Conservation (phyloP, 2,113 vertebrate species). For the Herpetotheres cachinnans region DNA sequence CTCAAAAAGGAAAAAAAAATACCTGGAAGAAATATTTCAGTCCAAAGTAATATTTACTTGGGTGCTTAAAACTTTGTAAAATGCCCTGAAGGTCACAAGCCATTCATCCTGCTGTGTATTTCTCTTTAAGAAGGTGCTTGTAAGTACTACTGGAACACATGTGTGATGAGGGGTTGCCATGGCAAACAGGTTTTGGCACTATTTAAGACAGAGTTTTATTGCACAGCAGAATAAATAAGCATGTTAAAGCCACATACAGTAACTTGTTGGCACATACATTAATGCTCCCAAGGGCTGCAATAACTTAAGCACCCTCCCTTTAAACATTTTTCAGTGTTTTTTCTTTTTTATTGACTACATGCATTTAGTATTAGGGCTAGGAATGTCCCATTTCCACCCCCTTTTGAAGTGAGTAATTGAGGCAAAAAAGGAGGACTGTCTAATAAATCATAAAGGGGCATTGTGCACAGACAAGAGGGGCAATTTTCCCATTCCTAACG, state of each 20-base stretch:
- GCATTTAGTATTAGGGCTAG: slow-evolving; percentile 62
- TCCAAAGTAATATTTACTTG: slow-evolving; percentile 38
- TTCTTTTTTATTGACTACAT: slow-evolving; percentile 66
- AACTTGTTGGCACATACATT: slow-evolving; percentile 71
- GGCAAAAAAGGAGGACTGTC: slow-evolving; percentile 7
- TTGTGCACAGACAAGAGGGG: slow-evolving; percentile 7
- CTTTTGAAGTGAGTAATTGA: slow-evolving; percentile 60
- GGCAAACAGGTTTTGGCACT: slow-evolving; percentile 61
- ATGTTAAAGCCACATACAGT: slow-evolving; percentile 65
- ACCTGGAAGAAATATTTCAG: slow-evolving; percentile 9
- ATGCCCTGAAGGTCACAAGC: slow-evolving; percentile 35
- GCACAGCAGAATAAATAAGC: slow-evolving; percentile 64
- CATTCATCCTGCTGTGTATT: slow-evolving; percentile 32
- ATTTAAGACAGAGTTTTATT: slow-evolving; percentile 67
- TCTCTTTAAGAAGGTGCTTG: slow-evolving; percentile 53
- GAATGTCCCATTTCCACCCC: slow-evolving; percentile 61
- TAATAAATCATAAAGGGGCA: slow-evolving; percentile 55
- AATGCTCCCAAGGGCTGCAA: slow-evolving; percentile 65
- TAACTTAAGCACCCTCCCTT: slow-evolving; percentile 65
- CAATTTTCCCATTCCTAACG: neutral
- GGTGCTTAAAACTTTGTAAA: slow-evolving; percentile 41
- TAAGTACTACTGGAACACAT: slow-evolving; percentile 34
- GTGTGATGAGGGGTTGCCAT: slow-evolving; percentile 56
- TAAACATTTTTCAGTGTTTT: slow-evolving; percentile 56
- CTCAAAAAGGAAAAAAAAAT: neutral